Percentiles rank a stretch among this genome's conserved stretches.
phyloP scores from a whole-genome alignment of 1,140 invertebrate genomes.

The Lanistes nyassanus region DNA sequence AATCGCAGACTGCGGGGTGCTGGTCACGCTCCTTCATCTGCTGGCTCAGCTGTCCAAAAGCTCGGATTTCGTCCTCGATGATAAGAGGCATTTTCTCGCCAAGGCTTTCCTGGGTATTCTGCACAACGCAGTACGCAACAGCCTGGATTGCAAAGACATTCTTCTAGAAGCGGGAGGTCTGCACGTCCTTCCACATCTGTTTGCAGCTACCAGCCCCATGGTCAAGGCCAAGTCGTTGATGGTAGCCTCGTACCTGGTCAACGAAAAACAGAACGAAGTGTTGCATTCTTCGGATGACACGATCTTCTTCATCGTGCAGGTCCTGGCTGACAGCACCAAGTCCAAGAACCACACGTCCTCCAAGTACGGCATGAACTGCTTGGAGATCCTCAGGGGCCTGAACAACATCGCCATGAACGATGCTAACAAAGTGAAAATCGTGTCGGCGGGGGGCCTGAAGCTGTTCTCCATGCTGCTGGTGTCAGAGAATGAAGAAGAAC shows the following conservation, averaged over 20 bases:
- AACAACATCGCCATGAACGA: conserved; percentile 58
- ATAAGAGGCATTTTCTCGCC: conserved; percentile 39
- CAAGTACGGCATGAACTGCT: conserved; percentile 53
- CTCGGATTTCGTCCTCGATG: conserved; percentile 25
- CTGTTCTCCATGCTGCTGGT: conserved; percentile 45
- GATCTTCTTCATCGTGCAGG: conserved; percentile 50
- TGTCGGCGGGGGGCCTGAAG: conserved; percentile 42
- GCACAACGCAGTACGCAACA: conserved; percentile 45
- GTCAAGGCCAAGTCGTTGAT: conserved; percentile 54
- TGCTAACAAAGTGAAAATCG: conserved; percentile 53
- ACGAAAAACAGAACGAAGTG: conserved; percentile 51
- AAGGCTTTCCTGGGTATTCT: conserved; percentile 48
- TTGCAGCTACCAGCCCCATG: conserved; percentile 37
- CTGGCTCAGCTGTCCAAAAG: conserved; percentile 15
- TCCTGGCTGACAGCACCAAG: conserved; percentile 45
- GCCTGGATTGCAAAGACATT: conserved; percentile 32
- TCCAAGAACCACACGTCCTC: conserved; percentile 46
- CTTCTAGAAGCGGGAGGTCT: conserved; percentile 34
- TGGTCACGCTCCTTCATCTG: conserved; percentile 7
- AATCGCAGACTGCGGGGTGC: conserved; percentile 10
- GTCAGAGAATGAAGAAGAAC: conserved; percentile 36
- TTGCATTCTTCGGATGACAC: conserved; percentile 47
- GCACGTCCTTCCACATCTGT: conserved; percentile 32
- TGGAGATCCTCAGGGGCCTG: conserved; percentile 52
- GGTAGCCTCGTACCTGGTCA: conserved; percentile 51